Percentiles rank a stretch among this genome's conserved stretches.
Conservation (phyloP, 2,888 invertebrate species). For the Muscina levida region DNA sequence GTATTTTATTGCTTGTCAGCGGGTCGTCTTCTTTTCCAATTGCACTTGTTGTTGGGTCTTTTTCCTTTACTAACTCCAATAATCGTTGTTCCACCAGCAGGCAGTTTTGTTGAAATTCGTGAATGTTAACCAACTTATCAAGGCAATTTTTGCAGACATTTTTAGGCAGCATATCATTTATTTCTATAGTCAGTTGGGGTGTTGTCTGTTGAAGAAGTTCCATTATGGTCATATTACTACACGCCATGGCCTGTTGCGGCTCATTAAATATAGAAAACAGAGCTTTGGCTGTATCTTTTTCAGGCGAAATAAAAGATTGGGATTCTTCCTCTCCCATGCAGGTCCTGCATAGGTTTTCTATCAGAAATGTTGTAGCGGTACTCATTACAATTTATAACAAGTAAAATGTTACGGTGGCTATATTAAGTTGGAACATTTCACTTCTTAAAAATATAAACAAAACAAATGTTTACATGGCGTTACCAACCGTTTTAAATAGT, state of each 20-base stretch:
- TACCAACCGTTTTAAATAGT: too few relatives aligned
- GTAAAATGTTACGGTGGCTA: too few relatives aligned
- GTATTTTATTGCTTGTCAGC: neutral
- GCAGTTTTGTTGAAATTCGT: constrained; percentile 48
- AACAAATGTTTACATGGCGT: too few relatives aligned
- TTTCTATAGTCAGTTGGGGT: constrained; percentile 46
- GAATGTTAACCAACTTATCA: constrained; percentile 40
- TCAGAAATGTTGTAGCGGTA: constrained; percentile 12
- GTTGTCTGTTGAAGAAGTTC: constrained; percentile 31
- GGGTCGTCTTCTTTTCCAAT: neutral
- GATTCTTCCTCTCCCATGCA: constrained; percentile 50
- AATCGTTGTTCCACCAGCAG: constrained; percentile 41
- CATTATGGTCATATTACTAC: constrained; percentile 10
- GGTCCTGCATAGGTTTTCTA: constrained; percentile 55
- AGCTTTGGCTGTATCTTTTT: constrained; percentile 5
- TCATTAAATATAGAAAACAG: constrained; percentile 47
- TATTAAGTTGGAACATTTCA: too few relatives aligned
- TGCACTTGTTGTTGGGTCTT: too few relatives aligned
- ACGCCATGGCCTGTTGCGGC: constrained; percentile 24
- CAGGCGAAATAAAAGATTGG: neutral
- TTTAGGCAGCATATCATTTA: constrained; percentile 43
- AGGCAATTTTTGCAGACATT: constrained; percentile 37
- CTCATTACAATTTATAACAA: too few relatives aligned
- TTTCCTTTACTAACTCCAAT: constrained; percentile 34
- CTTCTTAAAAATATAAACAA: too few relatives aligned